These are phyloP conservation scores for Urophycis tenuis DNA, from an alignment of 2,797 vertebrate species.

Conservation along the genomic window DNA sequence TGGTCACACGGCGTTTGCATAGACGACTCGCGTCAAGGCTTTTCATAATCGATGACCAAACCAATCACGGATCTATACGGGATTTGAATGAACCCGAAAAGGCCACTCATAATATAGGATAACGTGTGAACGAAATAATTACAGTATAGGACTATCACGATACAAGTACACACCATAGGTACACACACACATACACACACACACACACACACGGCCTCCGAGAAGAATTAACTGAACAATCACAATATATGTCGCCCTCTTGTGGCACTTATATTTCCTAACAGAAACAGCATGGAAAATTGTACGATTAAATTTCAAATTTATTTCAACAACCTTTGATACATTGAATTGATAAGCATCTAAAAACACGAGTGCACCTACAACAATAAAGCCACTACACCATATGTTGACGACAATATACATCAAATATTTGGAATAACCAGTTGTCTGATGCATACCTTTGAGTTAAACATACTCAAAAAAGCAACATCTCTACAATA, in stretches of 20 bases:
- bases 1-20: conserved; percentile 10
- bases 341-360: not conserved
- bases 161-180: not conserved
- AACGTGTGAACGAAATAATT: not conserved
- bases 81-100: not conserved
- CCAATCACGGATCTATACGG: not conserved
- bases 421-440: not conserved
- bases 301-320: not conserved
- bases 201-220: conserved; percentile 36
- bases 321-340: not conserved
- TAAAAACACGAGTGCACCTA: not conserved
- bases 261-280: conserved; percentile 26
- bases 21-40: not conserved
- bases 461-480: not conserved
- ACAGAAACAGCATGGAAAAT: conserved; percentile 10
- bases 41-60: not conserved
- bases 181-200: not conserved
- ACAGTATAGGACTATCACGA: not conserved
- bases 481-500: not conserved
- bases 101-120: too few species aligned
- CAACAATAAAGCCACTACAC: not conserved
- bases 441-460: conserved; percentile 2
- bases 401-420: not conserved
- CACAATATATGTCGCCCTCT: conserved; percentile 53
- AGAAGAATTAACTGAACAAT: conserved; percentile 49